Percentiles rank a stretch among this genome's conserved stretches.
Conservation (phyloP, 2,797 vertebrate genomes). For the Schizothorax lantsangensis region DNA sequence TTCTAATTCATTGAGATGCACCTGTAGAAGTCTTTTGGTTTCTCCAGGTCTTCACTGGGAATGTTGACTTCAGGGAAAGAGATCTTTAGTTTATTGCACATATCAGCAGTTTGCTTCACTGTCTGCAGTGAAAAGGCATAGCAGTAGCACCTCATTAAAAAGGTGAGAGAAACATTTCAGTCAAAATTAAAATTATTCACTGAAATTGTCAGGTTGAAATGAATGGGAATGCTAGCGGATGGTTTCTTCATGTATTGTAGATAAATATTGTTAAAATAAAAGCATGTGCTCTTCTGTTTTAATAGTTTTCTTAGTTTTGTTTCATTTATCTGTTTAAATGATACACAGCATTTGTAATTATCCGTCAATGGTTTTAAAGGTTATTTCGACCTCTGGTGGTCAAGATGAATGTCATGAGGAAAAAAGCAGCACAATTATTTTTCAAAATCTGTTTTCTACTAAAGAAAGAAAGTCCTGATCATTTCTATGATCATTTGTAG, state of each 20-base stretch:
- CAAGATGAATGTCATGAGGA: neutral
- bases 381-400: neutral
- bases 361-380: neutral
- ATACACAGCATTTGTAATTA: neutral
- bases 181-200: neutral
- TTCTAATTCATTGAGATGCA: too few species aligned
- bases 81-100: neutral
- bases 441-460: neutral
- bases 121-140: neutral
- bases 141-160: neutral
- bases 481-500: too few species aligned
- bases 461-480: too few species aligned
- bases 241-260: too few species aligned
- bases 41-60: fast-evolving
- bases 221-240: neutral
- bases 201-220: neutral
- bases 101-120: neutral
- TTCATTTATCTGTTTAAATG: too few species aligned
- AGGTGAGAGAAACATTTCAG: neutral
- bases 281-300: neutral
- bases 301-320: too few species aligned
- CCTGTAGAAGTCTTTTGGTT: slow-evolving; percentile 40
- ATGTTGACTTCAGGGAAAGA: slow-evolving; percentile 21
- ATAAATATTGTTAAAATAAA: neutral
- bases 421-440: too few species aligned